phyloP scores from a whole-genome alignment of 2,888 invertebrate species.

The Hypena proboscidalis region DNA sequence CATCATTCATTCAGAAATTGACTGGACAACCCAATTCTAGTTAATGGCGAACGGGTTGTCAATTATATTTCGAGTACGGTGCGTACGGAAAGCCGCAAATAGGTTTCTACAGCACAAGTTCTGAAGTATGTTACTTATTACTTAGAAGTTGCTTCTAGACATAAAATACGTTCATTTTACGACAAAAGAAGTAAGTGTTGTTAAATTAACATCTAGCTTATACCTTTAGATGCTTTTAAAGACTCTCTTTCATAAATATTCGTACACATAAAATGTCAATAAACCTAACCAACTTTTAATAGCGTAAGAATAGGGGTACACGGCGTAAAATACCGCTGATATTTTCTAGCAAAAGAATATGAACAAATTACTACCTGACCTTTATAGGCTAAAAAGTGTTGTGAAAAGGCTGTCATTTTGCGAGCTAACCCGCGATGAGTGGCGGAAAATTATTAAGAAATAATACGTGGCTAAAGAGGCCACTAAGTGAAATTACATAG shows the following conservation, averaged over 20 bases:
- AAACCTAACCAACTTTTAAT: constrained; percentile 10
- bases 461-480: constrained; percentile 62
- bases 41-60: constrained; percentile 50
- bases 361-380: constrained; percentile 9
- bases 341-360: constrained; percentile 6
- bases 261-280: neutral
- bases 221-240: constrained; percentile 13
- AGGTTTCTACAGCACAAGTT: constrained; percentile 39
- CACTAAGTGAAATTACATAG: constrained; percentile 78
- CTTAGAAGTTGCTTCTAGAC: constrained; percentile 33
- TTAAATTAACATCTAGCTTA: constrained; percentile 22
- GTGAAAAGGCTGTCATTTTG: constrained; percentile 47
- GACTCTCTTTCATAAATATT: constrained; percentile 1
- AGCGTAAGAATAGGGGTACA: constrained; percentile 6
- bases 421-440: constrained; percentile 50
- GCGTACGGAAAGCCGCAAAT: constrained; percentile 42
- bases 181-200: constrained; percentile 24
- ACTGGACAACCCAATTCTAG: constrained; percentile 54
- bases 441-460: constrained; percentile 61
- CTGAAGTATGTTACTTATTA: constrained; percentile 39
- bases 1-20: constrained; percentile 61
- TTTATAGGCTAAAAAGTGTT: constrained; percentile 15
- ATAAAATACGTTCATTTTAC: constrained; percentile 26
- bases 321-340: neutral
- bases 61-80: constrained; percentile 47